phyloP scores from a whole-genome alignment of 2,113 vertebrate species.

The Sturnus vulgaris region DNA sequence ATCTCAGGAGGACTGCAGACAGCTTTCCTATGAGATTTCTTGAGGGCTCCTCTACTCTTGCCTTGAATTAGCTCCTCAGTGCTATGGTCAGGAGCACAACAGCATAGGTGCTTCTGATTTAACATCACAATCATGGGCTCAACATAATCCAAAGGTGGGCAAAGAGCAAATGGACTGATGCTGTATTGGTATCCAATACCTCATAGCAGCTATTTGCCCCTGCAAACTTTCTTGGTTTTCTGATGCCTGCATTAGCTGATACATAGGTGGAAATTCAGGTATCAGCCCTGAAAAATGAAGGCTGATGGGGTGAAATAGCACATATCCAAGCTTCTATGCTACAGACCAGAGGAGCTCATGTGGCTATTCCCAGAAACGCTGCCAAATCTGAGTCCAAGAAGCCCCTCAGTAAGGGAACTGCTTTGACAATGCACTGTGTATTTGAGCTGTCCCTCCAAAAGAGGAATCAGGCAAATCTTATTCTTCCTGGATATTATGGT shows the following conservation, averaged over 20 bases:
- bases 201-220: background rate
- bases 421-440: background rate
- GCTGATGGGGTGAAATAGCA: background rate
- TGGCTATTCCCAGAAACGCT: background rate
- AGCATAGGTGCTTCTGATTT: background rate
- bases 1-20: background rate
- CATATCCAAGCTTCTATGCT: background rate
- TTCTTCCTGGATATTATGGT: background rate
- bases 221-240: background rate
- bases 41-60: background rate
- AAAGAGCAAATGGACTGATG: background rate
- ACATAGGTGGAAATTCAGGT: background rate
- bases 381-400: background rate
- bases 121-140: background rate
- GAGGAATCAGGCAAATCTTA: background rate
- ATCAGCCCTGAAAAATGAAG: background rate
- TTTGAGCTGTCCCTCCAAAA: background rate
- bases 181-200: background rate
- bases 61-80: background rate
- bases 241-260: background rate
- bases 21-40: background rate
- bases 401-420: background rate
- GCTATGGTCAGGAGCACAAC: background rate
- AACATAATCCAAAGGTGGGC: background rate
- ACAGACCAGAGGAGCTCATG: background rate